These are phyloP conservation scores for Cotesia glomerata DNA, from an alignment of 1,140 invertebrate genomes.

Conservation along the genomic window DNA sequence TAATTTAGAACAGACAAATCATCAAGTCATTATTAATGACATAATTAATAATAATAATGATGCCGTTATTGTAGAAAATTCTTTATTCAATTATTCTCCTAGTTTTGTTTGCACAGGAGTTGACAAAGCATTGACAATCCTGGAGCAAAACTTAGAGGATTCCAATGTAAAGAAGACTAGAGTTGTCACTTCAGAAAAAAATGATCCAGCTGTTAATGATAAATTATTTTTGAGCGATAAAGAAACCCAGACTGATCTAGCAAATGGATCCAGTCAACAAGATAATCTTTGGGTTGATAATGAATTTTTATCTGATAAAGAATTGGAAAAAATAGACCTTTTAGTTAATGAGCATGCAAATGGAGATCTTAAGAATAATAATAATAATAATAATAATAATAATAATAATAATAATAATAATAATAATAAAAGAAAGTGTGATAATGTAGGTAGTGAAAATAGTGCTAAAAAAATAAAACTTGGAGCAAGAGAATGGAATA, in stretches of 20 bases:
- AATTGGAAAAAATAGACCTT: slow-evolving; percentile 7
- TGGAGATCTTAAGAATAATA: background rate
- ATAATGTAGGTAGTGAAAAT: background rate
- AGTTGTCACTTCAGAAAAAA: background rate
- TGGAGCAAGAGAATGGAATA: no score
- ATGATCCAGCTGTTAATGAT: background rate
- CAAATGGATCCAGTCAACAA: background rate
- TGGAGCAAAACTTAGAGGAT: background rate
- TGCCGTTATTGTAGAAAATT: background rate
- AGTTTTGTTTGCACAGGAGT: background rate
- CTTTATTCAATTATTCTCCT: no score
- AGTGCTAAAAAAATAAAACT: background rate
- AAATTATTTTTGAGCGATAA: background rate
- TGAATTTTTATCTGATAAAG: background rate
- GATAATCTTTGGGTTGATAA: background rate
- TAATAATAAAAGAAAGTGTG: background rate
- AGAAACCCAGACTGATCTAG: background rate
- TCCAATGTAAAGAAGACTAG: background rate
- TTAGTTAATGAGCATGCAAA: background rate
- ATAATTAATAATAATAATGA: background rate
- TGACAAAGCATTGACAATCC: no score
- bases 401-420: background rate
- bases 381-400: background rate
- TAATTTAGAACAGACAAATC: background rate
- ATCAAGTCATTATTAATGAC: background rate